Base-by-base conservation (phyloP, 1,140 invertebrate genomes). In the Cyphomyrmex costatus region DNA sequence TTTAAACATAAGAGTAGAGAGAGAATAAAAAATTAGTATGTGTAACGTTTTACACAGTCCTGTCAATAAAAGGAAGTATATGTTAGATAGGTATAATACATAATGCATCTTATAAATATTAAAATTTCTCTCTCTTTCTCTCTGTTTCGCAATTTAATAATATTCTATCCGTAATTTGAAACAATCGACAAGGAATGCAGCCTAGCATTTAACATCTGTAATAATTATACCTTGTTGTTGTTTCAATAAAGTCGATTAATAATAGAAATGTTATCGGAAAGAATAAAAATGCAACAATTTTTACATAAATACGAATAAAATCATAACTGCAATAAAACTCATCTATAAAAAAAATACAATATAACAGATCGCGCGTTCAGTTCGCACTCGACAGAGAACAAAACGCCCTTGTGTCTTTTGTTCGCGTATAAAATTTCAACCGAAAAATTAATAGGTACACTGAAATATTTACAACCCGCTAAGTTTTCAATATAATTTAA, bases 381-480 rank as follows among this genome's bases (percentile, higher is more conserved):
- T 42, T 61, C 12, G 42, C 42, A 24, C 27, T 27, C 14, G 4
- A 42, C 58, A 30, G 49, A 30, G 49, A 46, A 51, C 16, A 33
- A 24, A 77, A 83, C 33, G 49, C 33, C 0, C 3, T 46, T 19
- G 7, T 79, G n/a, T 63, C 21, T 21, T 21, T 63, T 73, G 66
- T 74, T 80, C 68, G 21, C 66, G 42, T 73, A 65, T 12, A 60
- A 49, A 80, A 65, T 66, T 87, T 85, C 19, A 46, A 51, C 51
- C 56, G 65, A 79, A 86, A n/a, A 51, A n/a, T 82, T 71, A 56
- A 85, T 51, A 51, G 51, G 16, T 82, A 89, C 53, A 36, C 33
- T 21, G 79, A 78, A 89, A 60, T 90, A 90, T 90, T 86, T 90
- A 90, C 89, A 90, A 85, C 70, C 78, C 36, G 61, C 58, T 85